Percentiles rank a stretch among this genome's conserved stretches.
Conservation (phyloP, 2,888 invertebrate species). For the Synanthedon vespiformis region DNA sequence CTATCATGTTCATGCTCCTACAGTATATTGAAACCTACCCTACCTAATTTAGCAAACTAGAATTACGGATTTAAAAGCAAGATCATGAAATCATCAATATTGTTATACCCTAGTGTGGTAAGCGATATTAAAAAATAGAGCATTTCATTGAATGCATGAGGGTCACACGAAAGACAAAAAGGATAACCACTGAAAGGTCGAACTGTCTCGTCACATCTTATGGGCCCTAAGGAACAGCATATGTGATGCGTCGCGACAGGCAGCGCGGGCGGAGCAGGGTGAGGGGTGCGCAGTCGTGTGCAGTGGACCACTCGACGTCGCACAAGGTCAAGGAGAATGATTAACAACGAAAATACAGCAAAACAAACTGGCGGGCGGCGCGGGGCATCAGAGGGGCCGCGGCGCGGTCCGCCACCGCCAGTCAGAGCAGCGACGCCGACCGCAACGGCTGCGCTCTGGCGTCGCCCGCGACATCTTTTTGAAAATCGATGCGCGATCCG, state of each 20-base stretch:
- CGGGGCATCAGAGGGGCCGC: slow-evolving; percentile 35
- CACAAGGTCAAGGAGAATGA: slow-evolving; percentile 72
- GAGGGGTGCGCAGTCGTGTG: slow-evolving; percentile 66
- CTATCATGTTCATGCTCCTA: too few species aligned
- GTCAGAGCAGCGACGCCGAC: slow-evolving; percentile 59
- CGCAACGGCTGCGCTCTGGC: slow-evolving; percentile 47
- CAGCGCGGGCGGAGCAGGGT: slow-evolving; percentile 47
- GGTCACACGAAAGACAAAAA: neutral
- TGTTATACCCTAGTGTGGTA: too few species aligned
- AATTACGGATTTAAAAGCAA: too few species aligned
- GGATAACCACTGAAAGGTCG: neutral
- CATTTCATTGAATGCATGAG: too few species aligned
- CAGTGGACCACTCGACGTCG: slow-evolving; percentile 70
- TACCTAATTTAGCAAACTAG: too few species aligned
- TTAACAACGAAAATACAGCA: slow-evolving; percentile 72
- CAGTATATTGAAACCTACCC: too few species aligned
- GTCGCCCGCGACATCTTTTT: slow-evolving; percentile 50
- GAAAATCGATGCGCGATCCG: slow-evolving; percentile 68
- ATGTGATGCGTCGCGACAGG: slow-evolving; percentile 43
- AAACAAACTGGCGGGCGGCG: slow-evolving; percentile 64
- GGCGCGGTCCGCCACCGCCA: slow-evolving; percentile 55
- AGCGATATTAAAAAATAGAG: too few species aligned
- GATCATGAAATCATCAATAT: too few species aligned
- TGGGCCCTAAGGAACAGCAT: slow-evolving; percentile 27
- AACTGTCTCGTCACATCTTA: neutral